Evolutionary conservation across 2,888 invertebrate species (phyloP), one percentile per base, ranked within the genome.

Genomic region (Dichetophora obliterata): DNA sequence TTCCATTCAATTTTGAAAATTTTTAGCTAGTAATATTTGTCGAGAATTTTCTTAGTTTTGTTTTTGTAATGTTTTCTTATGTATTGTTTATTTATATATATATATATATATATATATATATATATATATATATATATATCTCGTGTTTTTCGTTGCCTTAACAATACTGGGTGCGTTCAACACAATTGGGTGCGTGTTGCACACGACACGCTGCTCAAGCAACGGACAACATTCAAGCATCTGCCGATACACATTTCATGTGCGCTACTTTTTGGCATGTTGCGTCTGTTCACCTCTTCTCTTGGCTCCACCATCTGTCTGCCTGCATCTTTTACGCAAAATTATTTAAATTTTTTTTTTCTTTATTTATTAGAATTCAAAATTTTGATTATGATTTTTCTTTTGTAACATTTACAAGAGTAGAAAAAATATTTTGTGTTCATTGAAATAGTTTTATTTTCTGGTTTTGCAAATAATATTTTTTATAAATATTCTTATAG

Each of bases 101-200:
- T n/a, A n/a, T n/a, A n/a, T n/a, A n/a, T n/a, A n/a, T n/a, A n/a
- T n/a, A 8, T 54, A 54, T 54, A 16, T 22, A 54, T 22, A 54
- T 22, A 8, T 54, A 54, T 54, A 16, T 22, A 54, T 22, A 54
- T 22, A 54, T 19, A 5, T 31, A 31, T 31, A 5, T 31, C 3
- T n/a, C n/a, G 3, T n/a, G 54, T 19, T 22, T n/a, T n/a, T 19
- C 54, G 43, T 50, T 57, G 24, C n/a, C 37, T 72, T 24, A 61
- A 43, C 16, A 48, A 54, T 43, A 72, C 43, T 31, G 24, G 37
- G 68, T 81, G 82, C 80, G 84, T 85, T 84, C 85, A 84, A 83
- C 83, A 85, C 84, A 84, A 85, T 84, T 84, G 63, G 78, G 77
- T 80, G 80, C 71, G 79, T 82, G 80, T 82, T 82, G 82, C 82